Conservation (phyloP, 2,113 vertebrate genomes). For the Grus americana region DNA sequence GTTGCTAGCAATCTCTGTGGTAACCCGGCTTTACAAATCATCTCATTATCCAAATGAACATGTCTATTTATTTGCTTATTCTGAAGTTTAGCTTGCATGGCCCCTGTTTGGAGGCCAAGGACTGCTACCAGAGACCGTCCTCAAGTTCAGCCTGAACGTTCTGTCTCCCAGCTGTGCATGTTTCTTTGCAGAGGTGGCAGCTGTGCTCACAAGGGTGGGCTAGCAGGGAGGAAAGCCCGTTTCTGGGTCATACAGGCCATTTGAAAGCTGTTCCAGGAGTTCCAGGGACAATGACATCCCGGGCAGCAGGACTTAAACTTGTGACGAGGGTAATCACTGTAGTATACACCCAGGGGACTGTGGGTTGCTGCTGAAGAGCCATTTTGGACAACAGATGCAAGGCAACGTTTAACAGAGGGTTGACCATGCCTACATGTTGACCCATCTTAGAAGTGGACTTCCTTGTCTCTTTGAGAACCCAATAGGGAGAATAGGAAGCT, state of each 20-base stretch:
- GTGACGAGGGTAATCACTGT: neutral
- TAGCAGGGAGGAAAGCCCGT: neutral
- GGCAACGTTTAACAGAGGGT: neutral
- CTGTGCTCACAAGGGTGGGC: neutral
- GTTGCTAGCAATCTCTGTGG: neutral
- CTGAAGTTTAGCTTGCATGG: neutral
- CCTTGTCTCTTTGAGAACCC: neutral
- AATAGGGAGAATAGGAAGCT: neutral
- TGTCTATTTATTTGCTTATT: neutral
- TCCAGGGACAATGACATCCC: neutral
- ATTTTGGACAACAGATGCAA: neutral
- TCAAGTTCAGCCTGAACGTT: neutral
- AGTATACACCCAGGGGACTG: neutral
- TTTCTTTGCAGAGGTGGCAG: neutral
- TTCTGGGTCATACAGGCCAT: neutral
- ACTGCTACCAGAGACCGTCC: neutral
- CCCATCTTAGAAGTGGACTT: neutral
- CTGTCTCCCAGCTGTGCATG: neutral
- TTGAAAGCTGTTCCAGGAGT: neutral
- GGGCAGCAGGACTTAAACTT: neutral
- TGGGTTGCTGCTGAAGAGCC: neutral
- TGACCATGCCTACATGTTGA: neutral
- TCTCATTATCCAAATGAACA: neutral
- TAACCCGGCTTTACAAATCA: neutral
- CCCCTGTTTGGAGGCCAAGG: neutral